A percentile compares a stretch with the other conserved stretches of the same genome.
These are phyloP conservation scores for Slavum lentiscoides DNA, from an alignment of 2,888 invertebrate genomes.

Conservation along the genomic window DNA sequence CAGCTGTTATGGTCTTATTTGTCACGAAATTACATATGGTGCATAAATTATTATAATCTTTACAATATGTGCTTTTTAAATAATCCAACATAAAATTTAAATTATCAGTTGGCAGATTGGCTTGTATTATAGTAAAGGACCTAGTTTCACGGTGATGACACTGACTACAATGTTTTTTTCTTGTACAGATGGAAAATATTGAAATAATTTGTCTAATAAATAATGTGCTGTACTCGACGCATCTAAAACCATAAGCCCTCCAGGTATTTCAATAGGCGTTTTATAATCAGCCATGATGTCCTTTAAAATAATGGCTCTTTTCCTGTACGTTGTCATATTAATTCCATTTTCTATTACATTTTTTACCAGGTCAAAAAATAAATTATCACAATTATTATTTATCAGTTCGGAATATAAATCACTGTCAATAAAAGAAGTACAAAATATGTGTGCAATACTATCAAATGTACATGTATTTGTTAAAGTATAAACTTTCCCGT, in stretches of 20 bases:
- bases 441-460: neutral
- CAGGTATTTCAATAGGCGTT: neutral
- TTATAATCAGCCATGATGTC: neutral
- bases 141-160: neutral
- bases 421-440: constrained; percentile 9
- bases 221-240: neutral
- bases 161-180: neutral
- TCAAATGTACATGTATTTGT: constrained; percentile 11
- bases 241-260: constrained; percentile 2
- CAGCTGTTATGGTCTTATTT: neutral
- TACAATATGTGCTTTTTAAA: neutral
- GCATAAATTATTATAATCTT: neutral
- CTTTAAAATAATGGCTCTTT: constrained; percentile 14
- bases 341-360: neutral
- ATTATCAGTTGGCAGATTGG: neutral
- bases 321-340: neutral
- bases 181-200: neutral
- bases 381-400: neutral
- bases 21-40: neutral
- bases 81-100: constrained; percentile 1
- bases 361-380: neutral
- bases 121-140: neutral
- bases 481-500: neutral
- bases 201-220: neutral
- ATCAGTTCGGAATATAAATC: neutral